Base-by-base conservation (phyloP, 2,113 vertebrate genomes). In the Hymenochirus boettgeri region DNA sequence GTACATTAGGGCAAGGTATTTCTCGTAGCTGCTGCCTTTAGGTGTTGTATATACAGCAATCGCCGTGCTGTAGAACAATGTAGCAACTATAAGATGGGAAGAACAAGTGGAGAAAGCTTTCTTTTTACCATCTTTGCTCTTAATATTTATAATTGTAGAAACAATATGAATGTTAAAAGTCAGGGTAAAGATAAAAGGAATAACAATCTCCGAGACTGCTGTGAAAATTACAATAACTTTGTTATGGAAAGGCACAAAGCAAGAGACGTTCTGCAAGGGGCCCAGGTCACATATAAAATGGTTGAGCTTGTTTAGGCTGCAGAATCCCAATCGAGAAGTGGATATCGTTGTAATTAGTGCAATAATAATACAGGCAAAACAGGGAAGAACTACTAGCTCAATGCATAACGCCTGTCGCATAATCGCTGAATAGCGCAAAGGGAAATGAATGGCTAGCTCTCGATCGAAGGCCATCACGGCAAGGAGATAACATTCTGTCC, bases 101-200 rank as follows among this genome's bases (percentile, higher is more conserved):
- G 60, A 51, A 26, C 60, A 62, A 48, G 60, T 62, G 17, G 33
- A 62, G 48, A 62, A 62, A 11, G 48, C 48, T 62, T 53, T 62
- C 12, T 15, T 23, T 39, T 39, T 62, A 12, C 61, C 48, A n/a
- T 52, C 33, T 12, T 7, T 19, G 19, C 47, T 52, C 17, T 25
- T 62, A 8, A 62, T 53, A 11, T 53, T 51, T 37, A 62, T 4
- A 21, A 62, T 27, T 8, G 47, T 52, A 1, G 12, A 25, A 22
- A 62, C 52, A 7, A 62, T 53, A 8, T 39, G 47, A 19, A 17
- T 48, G 15, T 62, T 39, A 15, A 62, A 53, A 4, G 11, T 15
- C 2, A 19, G 37, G 5, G 46, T 52, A 12, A 53, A 18, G 1
- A 53, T 18, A 8, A 53, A 51, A n/a, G 22, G 31, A 7, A 19